These are phyloP conservation scores for Apis mellifera DNA, from an alignment of 1,140 invertebrate genomes.

Conservation along the genomic window Amel_HAv3.1 CM009942.2:10565501-10566000, in stretches of 20 bases:
- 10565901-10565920: constrained; percentile 6
- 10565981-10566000: constrained; percentile 24
- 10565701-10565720: too few relatives aligned
- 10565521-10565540: background rate
- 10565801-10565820: background rate
- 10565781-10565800: background rate
- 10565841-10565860: background rate
- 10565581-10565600: background rate
- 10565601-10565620: background rate
- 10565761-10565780: too few relatives aligned
- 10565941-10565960: constrained; percentile 30
- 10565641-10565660: background rate
- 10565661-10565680: too few relatives aligned
- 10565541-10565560: background rate
- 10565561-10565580: background rate
- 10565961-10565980: constrained; percentile 9
- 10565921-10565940: constrained; percentile 19
- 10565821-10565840: constrained; percentile 14
- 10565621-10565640: background rate
- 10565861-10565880: background rate
- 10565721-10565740: background rate
- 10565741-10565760: background rate
- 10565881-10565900: constrained; percentile 11
- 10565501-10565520: background rate
- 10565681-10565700: background rate